These are phyloP conservation scores for Arnoldichthys spilopterus DNA, from an alignment of 2,797 vertebrate genomes.

Conservation along the genomic window DNA sequence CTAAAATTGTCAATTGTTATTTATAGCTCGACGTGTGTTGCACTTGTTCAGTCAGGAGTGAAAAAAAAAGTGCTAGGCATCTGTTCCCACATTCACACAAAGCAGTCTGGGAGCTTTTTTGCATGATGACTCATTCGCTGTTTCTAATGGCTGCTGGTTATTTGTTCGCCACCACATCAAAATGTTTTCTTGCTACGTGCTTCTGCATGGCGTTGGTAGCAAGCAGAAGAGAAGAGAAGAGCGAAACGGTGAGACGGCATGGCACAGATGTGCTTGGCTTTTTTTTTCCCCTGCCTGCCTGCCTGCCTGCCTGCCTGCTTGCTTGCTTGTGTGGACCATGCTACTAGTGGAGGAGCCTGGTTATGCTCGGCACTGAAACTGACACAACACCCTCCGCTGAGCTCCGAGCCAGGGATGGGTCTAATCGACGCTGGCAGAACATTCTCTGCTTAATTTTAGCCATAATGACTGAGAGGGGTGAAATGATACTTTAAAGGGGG, in stretches of 20 bases:
- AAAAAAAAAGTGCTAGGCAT: constrained; percentile 68
- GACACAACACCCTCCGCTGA: constrained; percentile 56
- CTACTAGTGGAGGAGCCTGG: constrained; percentile 20
- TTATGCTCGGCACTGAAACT: constrained; percentile 49
- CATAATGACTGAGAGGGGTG: constrained; percentile 70
- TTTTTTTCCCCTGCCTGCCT: constrained; percentile 21
- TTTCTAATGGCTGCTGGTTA: constrained; percentile 54
- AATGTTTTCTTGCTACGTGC: constrained; percentile 38
- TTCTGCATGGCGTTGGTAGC: constrained; percentile 12
- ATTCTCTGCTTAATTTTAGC: constrained; percentile 77
- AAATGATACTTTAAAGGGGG: constrained; percentile 76
- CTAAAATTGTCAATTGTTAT: constrained; percentile 65
- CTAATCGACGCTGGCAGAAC: constrained; percentile 78
- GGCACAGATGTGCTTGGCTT: constrained; percentile 44
- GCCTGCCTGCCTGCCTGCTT: no score
- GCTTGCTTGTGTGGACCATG: constrained; percentile 27
- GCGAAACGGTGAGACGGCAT: constrained; percentile 51
- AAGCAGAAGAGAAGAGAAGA: constrained; percentile 31
- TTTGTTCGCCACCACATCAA: constrained; percentile 47
- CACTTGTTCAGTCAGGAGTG: constrained; percentile 64
- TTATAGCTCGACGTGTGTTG: constrained; percentile 52
- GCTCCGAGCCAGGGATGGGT: constrained; percentile 65
- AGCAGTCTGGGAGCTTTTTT: constrained; percentile 57
- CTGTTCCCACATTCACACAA: constrained; percentile 69
- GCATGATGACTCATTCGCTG: constrained; percentile 23